Base-by-base conservation (phyloP, 92 coral and sea anemone species). In the Pocillopora meandrina region DNA sequence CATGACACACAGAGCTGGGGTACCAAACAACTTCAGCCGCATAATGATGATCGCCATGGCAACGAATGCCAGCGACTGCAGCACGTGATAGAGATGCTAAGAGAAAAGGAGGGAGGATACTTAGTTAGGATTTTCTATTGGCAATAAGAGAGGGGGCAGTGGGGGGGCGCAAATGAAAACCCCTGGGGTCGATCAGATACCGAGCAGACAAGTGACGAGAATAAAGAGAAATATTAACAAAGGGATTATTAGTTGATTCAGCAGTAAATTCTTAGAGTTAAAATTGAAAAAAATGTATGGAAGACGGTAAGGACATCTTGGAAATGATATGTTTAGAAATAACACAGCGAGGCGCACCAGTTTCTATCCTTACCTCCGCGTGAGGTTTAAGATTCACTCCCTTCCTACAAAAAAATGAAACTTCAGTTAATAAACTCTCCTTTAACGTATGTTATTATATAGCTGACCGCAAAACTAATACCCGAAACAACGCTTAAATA, bases 1-100 rank as follows among this genome's bases (percentile, higher is more conserved):
- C 91, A 96, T 77, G 65, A 96, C 90, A 65, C 98, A 96, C 33
- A 96, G 80, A 20, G 98, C 91, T 4, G 98, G 98, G 1, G 98
- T 96, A 19, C 98, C 98, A 86, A 96, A 96, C 82, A 96, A 85
- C 82, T 96, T 96, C 63, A 96, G 90, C 9, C 98, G 90, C 98
- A 96, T 96, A 66, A 96, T 96, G 70, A 96, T 90, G 62, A 94
- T 75, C 35, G 98, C 95, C 93, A 96, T 96, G 75, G 92, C 77
- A 65, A 94, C 90, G 61, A 96, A 96, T 5, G 98, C 98, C 66
- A 93, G 70, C 1, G 98, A 84, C 82, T 96, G 98, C 35, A 96
- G 89, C 33, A 96, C 89, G 87, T 96, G 98, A 87, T 92, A 96
- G 65, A 96, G 74, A 85, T 92, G 93, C 98, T 96, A 76, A 67